These are phyloP conservation scores for Rhynchophorus ferrugineus DNA, from an alignment of 1,140 invertebrate species.

Conservation along the genomic window DNA sequence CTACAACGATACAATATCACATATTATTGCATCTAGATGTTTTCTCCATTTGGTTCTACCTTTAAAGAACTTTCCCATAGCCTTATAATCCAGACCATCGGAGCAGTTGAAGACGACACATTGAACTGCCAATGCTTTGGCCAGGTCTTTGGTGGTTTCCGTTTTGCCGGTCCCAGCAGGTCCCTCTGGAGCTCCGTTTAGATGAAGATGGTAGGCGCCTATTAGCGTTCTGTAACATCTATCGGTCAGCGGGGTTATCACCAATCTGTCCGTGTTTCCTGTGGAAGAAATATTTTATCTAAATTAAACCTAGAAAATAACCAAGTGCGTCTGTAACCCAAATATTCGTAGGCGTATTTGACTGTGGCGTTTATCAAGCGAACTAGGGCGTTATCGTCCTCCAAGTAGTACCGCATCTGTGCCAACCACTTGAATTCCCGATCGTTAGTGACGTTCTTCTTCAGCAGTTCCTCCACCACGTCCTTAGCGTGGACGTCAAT, in stretches of 20 bases:
- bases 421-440: conserved; percentile 88
- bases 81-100: conserved; percentile 87
- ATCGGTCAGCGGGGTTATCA: conserved; percentile 76
- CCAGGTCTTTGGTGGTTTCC: conserved; percentile 68
- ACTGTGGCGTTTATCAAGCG: conserved; percentile 82
- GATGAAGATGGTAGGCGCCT: conserved; percentile 77
- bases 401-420: conserved; percentile 78
- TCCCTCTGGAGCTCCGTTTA: conserved; percentile 82
- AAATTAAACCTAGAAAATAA: background rate
- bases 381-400: conserved; percentile 68
- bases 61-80: conserved; percentile 87
- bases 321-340: conserved; percentile 45
- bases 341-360: conserved; percentile 85
- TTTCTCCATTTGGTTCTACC: no score
- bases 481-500: conserved; percentile 89
- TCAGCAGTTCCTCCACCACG: conserved; percentile 67
- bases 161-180: conserved; percentile 62
- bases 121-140: conserved; percentile 82
- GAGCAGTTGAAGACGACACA: conserved; percentile 94
- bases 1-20: no score
- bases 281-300: conserved; percentile 1
- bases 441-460: conserved; percentile 59
- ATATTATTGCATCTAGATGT: no score
- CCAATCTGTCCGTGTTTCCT: conserved; percentile 62
- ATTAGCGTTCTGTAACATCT: conserved; percentile 82